Conservation (phyloP, 2,797 vertebrate species). For the Enteromius paludinosus region DNA sequence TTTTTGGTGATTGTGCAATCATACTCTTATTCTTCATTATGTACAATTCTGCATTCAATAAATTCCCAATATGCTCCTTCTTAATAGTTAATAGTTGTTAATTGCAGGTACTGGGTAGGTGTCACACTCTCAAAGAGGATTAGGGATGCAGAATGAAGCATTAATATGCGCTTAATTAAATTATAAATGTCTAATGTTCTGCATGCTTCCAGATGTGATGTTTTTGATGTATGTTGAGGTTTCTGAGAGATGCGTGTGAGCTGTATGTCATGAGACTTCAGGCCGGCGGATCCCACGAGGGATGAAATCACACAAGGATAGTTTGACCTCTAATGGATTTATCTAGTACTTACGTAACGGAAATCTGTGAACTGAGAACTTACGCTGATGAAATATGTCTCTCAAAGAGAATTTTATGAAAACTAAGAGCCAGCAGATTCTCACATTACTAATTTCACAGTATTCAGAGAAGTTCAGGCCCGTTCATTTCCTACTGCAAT, state of each 20-base stretch:
- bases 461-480: background rate
- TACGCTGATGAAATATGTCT: slow-evolving; percentile 10
- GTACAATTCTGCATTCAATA: no score
- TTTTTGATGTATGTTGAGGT: background rate
- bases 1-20: background rate
- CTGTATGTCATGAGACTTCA: background rate
- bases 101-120: no score
- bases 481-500: background rate
- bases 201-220: background rate
- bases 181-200: background rate
- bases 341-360: slow-evolving; percentile 17
- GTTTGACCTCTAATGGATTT: slow-evolving; percentile 40
- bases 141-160: no score
- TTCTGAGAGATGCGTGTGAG: slow-evolving; percentile 15
- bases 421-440: slow-evolving; percentile 21
- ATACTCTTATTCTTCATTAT: background rate
- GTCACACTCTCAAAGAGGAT: no score
- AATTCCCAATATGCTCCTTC: no score
- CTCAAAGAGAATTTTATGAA: background rate
- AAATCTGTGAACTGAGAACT: slow-evolving; percentile 24
- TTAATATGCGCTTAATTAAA: no score
- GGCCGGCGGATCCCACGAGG: background rate
- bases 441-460: background rate
- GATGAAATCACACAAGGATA: slow-evolving; percentile 30
- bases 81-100: no score